These are phyloP conservation scores for Oreamnos americanus DNA, from an alignment of 2,113 vertebrate genomes.

Conservation along the genomic window DNA sequence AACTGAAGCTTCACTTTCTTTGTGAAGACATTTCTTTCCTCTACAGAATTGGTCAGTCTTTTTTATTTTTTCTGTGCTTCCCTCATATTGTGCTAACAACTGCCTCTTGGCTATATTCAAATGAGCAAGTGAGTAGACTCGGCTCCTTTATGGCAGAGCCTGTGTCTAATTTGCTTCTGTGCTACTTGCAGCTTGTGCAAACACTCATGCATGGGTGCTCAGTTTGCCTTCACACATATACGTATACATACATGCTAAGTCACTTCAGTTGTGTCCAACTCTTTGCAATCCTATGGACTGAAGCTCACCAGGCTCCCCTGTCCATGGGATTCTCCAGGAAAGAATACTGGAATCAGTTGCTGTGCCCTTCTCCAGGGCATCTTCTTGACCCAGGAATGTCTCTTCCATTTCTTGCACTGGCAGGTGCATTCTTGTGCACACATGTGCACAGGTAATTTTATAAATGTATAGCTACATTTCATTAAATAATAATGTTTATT, in stretches of 20 bases:
- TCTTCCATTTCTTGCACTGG: not conserved
- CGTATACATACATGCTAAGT: not conserved
- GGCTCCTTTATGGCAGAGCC: not conserved
- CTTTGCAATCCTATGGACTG: not conserved
- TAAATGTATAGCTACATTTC: not conserved
- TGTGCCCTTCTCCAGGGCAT: not conserved
- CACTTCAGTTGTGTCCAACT: not conserved
- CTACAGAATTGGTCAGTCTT: not conserved
- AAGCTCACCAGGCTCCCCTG: not conserved
- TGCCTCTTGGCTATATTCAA: not conserved
- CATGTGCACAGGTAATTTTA: not conserved
- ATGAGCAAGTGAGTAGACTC: not conserved
- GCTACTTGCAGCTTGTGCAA: not conserved
- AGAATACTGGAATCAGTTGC: not conserved
- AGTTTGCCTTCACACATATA: not conserved
- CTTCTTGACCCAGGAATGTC: not conserved
- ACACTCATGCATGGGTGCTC: not conserved
- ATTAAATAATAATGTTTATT: not conserved
- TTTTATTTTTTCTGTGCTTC: not conserved
- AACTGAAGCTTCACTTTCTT: not conserved
- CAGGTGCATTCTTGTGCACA: not conserved
- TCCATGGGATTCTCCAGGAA: not conserved
- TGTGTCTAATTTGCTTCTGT: not conserved
- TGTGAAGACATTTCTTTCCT: not conserved
- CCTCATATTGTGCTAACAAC: not conserved